A percentile compares a stretch with the other conserved stretches of the same genome.
Conservation (phyloP, 2,888 invertebrate genomes). For the Falcaria lacertinaria region DNA sequence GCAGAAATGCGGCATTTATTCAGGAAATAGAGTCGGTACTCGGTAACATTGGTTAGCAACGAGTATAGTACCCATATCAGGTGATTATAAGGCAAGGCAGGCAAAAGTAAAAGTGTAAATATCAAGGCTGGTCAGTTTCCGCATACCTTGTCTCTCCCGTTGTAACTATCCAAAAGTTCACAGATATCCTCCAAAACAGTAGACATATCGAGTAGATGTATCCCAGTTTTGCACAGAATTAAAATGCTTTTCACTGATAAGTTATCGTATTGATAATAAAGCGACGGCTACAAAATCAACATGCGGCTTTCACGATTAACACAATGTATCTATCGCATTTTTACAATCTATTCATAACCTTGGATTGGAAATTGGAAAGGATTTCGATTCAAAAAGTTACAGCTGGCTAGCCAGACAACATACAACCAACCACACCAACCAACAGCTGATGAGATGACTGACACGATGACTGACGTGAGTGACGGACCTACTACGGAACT, state of each 20-base stretch:
- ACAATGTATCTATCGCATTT: constrained; percentile 59
- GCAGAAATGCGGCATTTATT: too few relatives aligned
- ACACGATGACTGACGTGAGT: constrained; percentile 55
- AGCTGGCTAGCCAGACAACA: constrained; percentile 15
- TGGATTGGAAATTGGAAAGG: constrained; percentile 49
- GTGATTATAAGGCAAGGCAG: too few relatives aligned
- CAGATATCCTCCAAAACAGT: constrained; percentile 79
- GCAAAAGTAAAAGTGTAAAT: constrained; percentile 23
- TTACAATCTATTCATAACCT: constrained; percentile 48
- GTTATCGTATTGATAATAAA: constrained; percentile 19
- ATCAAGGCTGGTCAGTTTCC: constrained; percentile 50
- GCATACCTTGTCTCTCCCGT: constrained; percentile 90
- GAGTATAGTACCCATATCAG: too few relatives aligned
- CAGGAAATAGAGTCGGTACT: too few relatives aligned
- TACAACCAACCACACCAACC: too few relatives aligned
- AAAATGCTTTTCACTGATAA: constrained; percentile 25
- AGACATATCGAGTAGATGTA: constrained; percentile 43
- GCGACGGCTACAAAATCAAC: constrained; percentile 13
- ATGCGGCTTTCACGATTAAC: constrained; percentile 37
- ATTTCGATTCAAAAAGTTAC: too few relatives aligned
- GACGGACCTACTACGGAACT: too few relatives aligned
- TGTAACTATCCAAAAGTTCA: constrained; percentile 87
- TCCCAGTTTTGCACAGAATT: constrained; percentile 5
- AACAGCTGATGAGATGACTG: too few relatives aligned
- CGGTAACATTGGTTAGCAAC: too few relatives aligned